Evolutionary conservation across 2,797 vertebrate genomes (phyloP).

Genomic region (Sphaeramia orbicularis): DNA sequence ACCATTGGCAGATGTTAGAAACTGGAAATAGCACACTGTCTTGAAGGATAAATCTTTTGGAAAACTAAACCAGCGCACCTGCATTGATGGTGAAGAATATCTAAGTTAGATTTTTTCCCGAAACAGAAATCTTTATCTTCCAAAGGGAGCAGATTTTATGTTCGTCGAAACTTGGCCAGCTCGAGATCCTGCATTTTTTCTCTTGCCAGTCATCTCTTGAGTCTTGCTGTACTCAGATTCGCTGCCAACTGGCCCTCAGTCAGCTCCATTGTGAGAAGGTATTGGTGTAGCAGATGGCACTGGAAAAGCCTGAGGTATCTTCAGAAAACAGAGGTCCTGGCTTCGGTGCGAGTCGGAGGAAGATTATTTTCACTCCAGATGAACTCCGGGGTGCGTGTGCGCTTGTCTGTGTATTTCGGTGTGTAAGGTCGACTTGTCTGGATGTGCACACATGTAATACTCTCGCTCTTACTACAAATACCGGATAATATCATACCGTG

Average conservation of each 20-base stretch:
- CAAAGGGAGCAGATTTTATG: constrained; percentile 56
- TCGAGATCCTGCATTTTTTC: constrained; percentile 56
- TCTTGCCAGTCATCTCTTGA: constrained; percentile 73
- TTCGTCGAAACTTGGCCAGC: constrained; percentile 66
- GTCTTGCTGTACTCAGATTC: constrained; percentile 70
- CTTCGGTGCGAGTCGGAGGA: constrained; percentile 52
- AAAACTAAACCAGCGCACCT: constrained; percentile 57
- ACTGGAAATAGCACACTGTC: constrained; percentile 55
- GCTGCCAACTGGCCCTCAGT: constrained; percentile 80
- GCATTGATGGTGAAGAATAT: constrained; percentile 26
- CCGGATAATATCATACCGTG: constrained; percentile 25
- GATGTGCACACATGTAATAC: constrained; percentile 3
- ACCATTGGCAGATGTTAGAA: constrained; percentile 47
- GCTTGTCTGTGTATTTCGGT: constrained; percentile 9
- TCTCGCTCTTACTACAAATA: constrained; percentile 11
- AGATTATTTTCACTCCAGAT: constrained; percentile 67
- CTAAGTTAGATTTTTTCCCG: constrained; percentile 37
- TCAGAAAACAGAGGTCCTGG: constrained; percentile 73
- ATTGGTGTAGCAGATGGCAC: constrained; percentile 79
- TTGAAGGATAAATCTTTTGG: constrained; percentile 43
- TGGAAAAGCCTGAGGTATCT: constrained; percentile 76
- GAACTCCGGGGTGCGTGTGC: constrained; percentile 48
- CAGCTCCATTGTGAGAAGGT: constrained; percentile 75
- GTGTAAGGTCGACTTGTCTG: constrained; percentile 10
- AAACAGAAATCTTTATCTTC: constrained; percentile 60